Evolutionary conservation across 1,140 invertebrate species (phyloP), one percentile per base, ranked within the genome.

Genomic region (Schmidtea mediterranea): DNA sequence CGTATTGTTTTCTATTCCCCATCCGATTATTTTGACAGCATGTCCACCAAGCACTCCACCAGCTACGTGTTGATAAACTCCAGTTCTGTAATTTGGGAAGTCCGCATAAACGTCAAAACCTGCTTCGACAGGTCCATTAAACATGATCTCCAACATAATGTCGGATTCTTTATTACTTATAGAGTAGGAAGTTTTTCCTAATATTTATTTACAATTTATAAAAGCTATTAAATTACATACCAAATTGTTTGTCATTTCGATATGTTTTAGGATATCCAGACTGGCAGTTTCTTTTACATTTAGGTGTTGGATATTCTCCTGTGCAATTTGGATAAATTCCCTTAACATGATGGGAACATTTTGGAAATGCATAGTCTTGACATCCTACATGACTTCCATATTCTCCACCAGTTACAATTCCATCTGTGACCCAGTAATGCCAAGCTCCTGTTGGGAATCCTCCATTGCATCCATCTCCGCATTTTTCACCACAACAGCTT

Each of bases 41-140:
- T 90, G 83, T 10, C 82, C 82, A 24, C 82, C 83, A 22, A 84
- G 68, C 18, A 67, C 69, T 21, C 70, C 62, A 38, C 81, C 81
- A 48, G 70, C 64, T 1, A 74, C 72, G 59, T 86, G 80, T 59
- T 79, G 71, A 63, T 89, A 89, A 9, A 89, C 80, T 55, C 81
- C 79, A 13, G 2, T 71, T 68, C 83, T 84, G 67, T 90, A 90
- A 26, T 70, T 63, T 1, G 81, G 63, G 57, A 92, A 78, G 67
- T 92, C 84, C 45, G 73, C 73, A 60, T 82, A 90, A 10, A 90
- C 82, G 1, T 76, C 76, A 57, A 90, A 86, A 36, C 80, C 79
- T 0, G 71, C 81, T 68, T 87, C 82, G 0, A 90, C 79, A 2
- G 84, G 84, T 13, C 84, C 84, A 64, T 87, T 80, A 15, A 67